Conservation (phyloP, 2,113 vertebrate species). For the Psephotus haematonotus region DNA sequence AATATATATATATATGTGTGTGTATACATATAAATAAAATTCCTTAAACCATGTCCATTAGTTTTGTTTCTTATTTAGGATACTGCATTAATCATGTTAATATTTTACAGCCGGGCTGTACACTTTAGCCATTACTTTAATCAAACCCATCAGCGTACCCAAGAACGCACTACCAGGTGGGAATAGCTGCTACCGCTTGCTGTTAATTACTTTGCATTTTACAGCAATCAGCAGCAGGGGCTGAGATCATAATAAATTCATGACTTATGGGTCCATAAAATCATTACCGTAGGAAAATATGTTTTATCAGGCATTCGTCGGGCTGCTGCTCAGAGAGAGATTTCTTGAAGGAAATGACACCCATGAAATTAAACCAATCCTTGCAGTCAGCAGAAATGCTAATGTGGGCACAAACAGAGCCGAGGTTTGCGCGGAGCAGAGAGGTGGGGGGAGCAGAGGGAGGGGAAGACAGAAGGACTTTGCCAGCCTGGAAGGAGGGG, state of each 20-base stretch:
- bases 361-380: slow-evolving; percentile 83
- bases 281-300: slow-evolving; percentile 85
- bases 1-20: background rate
- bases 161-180: slow-evolving; percentile 81
- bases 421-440: background rate
- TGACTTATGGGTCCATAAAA: slow-evolving; percentile 87
- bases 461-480: background rate
- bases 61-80: slow-evolving; percentile 83
- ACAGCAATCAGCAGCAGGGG: slow-evolving; percentile 83
- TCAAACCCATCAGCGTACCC: slow-evolving; percentile 79
- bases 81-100: slow-evolving; percentile 82
- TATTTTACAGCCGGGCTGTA: slow-evolving; percentile 79
- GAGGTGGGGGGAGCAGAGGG: background rate
- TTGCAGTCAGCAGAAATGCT: slow-evolving; percentile 83
- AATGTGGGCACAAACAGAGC: slow-evolving; percentile 70
- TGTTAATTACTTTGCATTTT: slow-evolving; percentile 87
- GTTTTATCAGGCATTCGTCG: slow-evolving; percentile 81
- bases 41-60: slow-evolving; percentile 65
- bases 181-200: slow-evolving; percentile 80
- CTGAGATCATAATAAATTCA: slow-evolving; percentile 87
- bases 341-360: slow-evolving; percentile 86
- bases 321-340: slow-evolving; percentile 82
- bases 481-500: background rate
- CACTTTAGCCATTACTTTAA: slow-evolving; percentile 84
- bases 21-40: slow-evolving; percentile 8